Base-by-base conservation (phyloP, 2,113 vertebrate genomes). In the Dromas ardeola region DNA sequence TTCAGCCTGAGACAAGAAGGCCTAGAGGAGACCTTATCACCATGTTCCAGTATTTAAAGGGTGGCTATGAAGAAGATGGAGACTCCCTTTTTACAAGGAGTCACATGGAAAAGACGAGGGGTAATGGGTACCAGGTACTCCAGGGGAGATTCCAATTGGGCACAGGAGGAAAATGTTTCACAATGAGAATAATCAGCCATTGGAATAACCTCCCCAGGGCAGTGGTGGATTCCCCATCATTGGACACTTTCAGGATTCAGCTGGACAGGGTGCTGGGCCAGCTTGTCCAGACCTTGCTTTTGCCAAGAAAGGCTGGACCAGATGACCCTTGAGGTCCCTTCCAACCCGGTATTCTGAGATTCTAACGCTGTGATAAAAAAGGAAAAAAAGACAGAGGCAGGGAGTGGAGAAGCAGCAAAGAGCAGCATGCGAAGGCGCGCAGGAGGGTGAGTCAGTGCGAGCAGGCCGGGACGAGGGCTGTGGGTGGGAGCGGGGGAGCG, bases 381-480 rank as follows among this genome's bases (percentile, higher is more conserved):
- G 18, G 27, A 29, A 42, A 63, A 63, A 19, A 20, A 29, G 36
- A 9, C 49, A 50, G 90, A 90, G 52, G 32, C 76, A 43, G 94
- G 56, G 90, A 76, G 67, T 9, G n/a, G 85, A 80, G 80, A 91
- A 67, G 81, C 91, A 91, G 87, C 81, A 67, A 94, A 32, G 1
- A 27, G 47, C 81, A 56, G 61, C 2, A 2, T 42, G 49, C 5
- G 58, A 84, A 70, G 66, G 49, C 1, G 30, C 11, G 67, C 90
- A 20, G 81, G 53, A 71, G 71, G 92, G 88, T 97, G 97, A 97
- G 78, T 97, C 97, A 97, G 91, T 11, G 87, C 27, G 84, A 81
- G 85, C 81, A 77, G 96, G 76, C 32, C 32, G 74, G 88, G 91
- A 82, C 2, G 7, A 91, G 67, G 62, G 6, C 67, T 5, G 66